Conservation (phyloP, 1,140 invertebrate genomes). For the Drosophila repletoides region DNA sequence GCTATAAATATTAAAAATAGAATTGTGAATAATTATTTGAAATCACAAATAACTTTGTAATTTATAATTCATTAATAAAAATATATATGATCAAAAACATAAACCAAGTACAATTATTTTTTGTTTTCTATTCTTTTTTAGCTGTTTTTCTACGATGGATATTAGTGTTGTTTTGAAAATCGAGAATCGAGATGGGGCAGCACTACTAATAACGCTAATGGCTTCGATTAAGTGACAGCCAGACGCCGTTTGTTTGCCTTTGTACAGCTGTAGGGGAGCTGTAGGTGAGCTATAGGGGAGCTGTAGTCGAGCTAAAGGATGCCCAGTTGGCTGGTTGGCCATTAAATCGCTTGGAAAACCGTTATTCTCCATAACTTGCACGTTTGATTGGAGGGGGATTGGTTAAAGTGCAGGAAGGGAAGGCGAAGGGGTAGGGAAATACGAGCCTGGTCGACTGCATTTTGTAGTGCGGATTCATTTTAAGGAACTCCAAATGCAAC, state of each 20-base stretch:
- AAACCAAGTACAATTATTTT: too few species aligned
- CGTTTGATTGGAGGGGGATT: slow-evolving; percentile 34
- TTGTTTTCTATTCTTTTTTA: too few species aligned
- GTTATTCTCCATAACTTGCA: slow-evolving; percentile 36
- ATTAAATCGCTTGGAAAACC: slow-evolving; percentile 66
- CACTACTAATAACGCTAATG: slow-evolving; percentile 74
- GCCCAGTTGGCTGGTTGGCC: slow-evolving; percentile 25
- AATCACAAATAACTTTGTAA: too few species aligned
- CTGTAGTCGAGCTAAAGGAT: too few species aligned
- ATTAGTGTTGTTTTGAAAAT: not conserved
- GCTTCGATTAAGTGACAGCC: slow-evolving; percentile 80
- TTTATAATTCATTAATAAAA: too few species aligned
- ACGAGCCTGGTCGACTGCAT: slow-evolving; percentile 5
- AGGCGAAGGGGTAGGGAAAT: not conserved
- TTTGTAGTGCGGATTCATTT: slow-evolving; percentile 22
- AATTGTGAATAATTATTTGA: too few species aligned
- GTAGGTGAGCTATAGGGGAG: too few species aligned
- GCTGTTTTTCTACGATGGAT: too few species aligned
- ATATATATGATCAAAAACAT: too few species aligned
- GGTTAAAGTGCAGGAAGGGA: too few species aligned
- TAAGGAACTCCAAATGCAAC: slow-evolving; percentile 10
- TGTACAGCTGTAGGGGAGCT: slow-evolving; percentile 26
- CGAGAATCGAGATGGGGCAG: not conserved
- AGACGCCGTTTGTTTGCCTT: slow-evolving; percentile 75
- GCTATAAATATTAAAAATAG: too few species aligned